These are phyloP conservation scores for Anomalospiza imberbis DNA, from an alignment of 2,797 vertebrate genomes.

Conservation along the genomic window DNA sequence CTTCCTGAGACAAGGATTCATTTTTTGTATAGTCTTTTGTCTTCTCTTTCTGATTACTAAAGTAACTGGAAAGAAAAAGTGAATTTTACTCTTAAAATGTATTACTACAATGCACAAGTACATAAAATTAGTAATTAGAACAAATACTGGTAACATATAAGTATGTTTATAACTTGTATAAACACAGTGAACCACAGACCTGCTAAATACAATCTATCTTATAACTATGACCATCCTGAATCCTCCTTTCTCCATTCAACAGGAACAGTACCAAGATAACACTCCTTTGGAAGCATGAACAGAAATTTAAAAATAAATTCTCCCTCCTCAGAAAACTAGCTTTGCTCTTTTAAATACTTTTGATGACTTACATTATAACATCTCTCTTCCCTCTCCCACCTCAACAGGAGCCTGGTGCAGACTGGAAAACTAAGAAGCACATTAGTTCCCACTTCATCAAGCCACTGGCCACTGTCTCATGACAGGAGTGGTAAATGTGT, in stretches of 20 bases:
- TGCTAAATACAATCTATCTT: neutral
- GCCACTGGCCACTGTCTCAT: neutral
- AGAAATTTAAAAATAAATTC: neutral
- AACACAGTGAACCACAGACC: neutral
- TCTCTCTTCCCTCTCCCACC: neutral
- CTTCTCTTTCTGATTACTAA: constrained; percentile 37
- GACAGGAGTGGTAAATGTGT: neutral
- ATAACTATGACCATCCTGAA: neutral
- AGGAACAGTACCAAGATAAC: neutral
- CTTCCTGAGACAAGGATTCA: constrained; percentile 49
- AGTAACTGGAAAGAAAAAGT: constrained; percentile 27
- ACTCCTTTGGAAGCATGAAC: neutral
- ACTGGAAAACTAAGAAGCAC: neutral
- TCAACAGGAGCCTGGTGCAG: neutral
- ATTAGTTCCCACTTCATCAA: neutral
- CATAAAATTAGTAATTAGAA: neutral
- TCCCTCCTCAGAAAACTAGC: neutral
- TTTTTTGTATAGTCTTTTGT: constrained; percentile 45
- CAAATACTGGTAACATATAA: neutral
- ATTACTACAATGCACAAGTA: neutral
- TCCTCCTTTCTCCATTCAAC: neutral
- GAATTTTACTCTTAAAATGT: neutral
- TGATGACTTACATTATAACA: neutral
- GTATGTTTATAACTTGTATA: neutral
- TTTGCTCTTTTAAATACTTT: neutral